These are phyloP conservation scores for Coleophora flavipennella DNA, from an alignment of 2,888 invertebrate species.

Conservation along the genomic window DNA sequence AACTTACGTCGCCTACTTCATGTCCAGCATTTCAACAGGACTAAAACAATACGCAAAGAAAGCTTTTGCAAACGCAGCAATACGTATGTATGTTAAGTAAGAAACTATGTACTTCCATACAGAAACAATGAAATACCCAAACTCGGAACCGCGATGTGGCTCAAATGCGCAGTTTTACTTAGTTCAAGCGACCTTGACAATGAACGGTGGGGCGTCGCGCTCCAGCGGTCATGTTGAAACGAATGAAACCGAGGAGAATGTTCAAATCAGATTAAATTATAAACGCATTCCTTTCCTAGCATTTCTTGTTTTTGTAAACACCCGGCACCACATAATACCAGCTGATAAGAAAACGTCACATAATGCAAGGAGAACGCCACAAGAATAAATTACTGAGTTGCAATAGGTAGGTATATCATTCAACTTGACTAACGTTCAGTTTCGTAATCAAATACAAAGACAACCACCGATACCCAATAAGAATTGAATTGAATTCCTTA, in stretches of 20 bases:
- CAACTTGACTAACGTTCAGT: no score
- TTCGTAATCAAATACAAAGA: no score
- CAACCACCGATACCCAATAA: slow-evolving; percentile 9
- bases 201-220: slow-evolving; percentile 64
- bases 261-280: slow-evolving; percentile 56
- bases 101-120: no score
- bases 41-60: no score
- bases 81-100: no score
- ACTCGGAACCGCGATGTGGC: neutral
- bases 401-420: neutral
- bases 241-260: slow-evolving; percentile 48
- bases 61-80: no score
- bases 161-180: slow-evolving; percentile 31
- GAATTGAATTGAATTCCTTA: slow-evolving; percentile 9
- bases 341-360: neutral
- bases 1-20: no score
- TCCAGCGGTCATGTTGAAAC: slow-evolving; percentile 58
- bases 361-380: neutral
- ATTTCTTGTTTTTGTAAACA: neutral
- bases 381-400: no score
- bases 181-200: slow-evolving; percentile 62
- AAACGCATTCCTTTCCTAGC: slow-evolving; percentile 37
- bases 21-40: no score
- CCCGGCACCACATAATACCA: neutral
- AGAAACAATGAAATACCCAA: neutral